These are phyloP conservation scores for Microplitis manilae DNA, from an alignment of 2,888 invertebrate genomes.

Conservation along the genomic window DNA sequence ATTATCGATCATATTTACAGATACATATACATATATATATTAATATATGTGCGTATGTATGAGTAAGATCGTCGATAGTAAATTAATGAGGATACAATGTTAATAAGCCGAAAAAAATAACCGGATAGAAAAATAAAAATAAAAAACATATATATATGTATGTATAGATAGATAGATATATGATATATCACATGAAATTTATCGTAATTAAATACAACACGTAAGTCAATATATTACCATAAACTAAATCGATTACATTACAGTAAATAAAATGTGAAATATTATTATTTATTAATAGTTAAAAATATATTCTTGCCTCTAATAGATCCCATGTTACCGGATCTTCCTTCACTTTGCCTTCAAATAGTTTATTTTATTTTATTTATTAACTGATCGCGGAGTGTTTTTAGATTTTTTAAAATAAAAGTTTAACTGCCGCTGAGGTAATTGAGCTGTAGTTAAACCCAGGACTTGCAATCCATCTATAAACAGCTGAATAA, in stretches of 20 bases:
- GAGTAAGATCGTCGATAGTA: background rate
- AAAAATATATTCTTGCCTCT: background rate
- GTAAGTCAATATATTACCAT: background rate
- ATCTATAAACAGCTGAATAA: background rate
- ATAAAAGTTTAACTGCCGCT: background rate
- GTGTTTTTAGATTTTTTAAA: background rate
- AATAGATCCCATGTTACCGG: background rate
- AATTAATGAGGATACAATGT: conserved; percentile 1
- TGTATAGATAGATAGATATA: background rate
- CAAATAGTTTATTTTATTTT: background rate
- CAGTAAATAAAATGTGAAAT: background rate
- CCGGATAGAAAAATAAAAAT: background rate
- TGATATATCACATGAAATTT: background rate
- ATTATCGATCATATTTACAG: background rate
- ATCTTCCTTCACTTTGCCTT: background rate
- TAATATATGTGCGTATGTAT: background rate
- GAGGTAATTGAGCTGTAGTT: background rate
- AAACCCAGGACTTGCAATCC: background rate
- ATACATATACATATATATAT: background rate
- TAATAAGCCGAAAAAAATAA: background rate
- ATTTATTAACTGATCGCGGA: background rate
- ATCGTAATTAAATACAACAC: background rate
- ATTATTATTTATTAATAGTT: background rate
- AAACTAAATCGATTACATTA: background rate
- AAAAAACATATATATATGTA: background rate